phyloP scores from a whole-genome alignment of 2,113 vertebrate genomes.

The Condylura cristata region DNA sequence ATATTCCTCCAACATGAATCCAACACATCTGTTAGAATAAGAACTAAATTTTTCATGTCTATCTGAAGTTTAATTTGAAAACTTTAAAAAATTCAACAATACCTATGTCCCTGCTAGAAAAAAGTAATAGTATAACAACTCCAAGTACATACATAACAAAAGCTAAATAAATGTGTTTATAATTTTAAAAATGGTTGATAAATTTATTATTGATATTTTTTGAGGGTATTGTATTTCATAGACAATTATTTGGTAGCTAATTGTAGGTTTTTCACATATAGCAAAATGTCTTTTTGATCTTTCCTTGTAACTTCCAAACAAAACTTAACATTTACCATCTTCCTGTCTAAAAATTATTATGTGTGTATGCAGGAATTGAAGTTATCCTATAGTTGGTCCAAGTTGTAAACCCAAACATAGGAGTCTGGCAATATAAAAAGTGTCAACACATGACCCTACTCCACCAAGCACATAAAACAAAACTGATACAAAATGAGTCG shows the following conservation, averaged over 20 bases:
- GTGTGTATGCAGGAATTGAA: background rate
- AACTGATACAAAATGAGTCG: too few relatives aligned
- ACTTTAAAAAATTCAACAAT: background rate
- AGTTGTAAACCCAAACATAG: background rate
- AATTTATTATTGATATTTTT: background rate
- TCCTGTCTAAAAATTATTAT: background rate
- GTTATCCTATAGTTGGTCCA: background rate
- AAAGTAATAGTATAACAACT: background rate
- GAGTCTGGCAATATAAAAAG: too few relatives aligned
- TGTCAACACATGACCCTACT: too few relatives aligned
- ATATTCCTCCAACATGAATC: too few relatives aligned
- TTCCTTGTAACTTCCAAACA: background rate
- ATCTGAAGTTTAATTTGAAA: background rate
- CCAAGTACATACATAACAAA: background rate
- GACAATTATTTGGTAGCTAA: background rate
- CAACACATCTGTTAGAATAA: background rate
- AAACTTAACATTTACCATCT: background rate
- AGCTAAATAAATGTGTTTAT: background rate
- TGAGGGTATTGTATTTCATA: background rate
- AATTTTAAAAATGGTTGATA: background rate
- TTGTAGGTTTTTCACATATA: background rate
- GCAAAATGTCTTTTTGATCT: background rate
- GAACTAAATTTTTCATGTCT: background rate
- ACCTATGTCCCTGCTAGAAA: background rate
- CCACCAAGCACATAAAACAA: too few relatives aligned